phyloP scores from a whole-genome alignment of 1,140 invertebrate species.

The Drosophila setifemur region DNA sequence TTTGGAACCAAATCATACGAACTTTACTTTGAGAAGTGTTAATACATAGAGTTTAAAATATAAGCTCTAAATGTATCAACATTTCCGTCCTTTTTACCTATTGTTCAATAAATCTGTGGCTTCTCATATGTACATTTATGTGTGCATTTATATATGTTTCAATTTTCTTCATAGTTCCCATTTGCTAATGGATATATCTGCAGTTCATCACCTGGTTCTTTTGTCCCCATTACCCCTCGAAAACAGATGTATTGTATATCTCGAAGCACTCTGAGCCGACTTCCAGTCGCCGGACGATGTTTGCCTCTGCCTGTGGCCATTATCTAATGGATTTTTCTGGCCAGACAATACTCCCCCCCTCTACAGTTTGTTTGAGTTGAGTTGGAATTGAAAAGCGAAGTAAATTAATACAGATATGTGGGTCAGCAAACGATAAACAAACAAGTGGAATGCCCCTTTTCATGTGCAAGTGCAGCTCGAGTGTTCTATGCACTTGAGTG shows the following conservation, averaged over 20 bases:
- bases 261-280: not conserved
- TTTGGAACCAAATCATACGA: no score
- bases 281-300: not conserved
- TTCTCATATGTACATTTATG: no score
- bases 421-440: slow-evolving; percentile 30
- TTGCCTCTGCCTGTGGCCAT: not conserved
- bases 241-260: slow-evolving; percentile 6
- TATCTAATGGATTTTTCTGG: slow-evolving; percentile 17
- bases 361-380: not conserved
- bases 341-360: not conserved
- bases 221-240: not conserved
- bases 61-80: no score
- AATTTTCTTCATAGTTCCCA: no score
- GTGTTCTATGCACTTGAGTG: slow-evolving; percentile 7
- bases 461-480: not conserved
- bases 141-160: no score
- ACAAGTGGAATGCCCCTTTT: not conserved
- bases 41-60: no score
- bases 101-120: no score
- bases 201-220: not conserved
- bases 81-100: no score
- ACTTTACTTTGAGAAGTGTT: no score
- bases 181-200: not conserved
- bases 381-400: slow-evolving; percentile 14
- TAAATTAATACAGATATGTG: slow-evolving; percentile 8